phyloP scores from a whole-genome alignment of 2,113 vertebrate genomes.

The Hemiprocne comata region DNA sequence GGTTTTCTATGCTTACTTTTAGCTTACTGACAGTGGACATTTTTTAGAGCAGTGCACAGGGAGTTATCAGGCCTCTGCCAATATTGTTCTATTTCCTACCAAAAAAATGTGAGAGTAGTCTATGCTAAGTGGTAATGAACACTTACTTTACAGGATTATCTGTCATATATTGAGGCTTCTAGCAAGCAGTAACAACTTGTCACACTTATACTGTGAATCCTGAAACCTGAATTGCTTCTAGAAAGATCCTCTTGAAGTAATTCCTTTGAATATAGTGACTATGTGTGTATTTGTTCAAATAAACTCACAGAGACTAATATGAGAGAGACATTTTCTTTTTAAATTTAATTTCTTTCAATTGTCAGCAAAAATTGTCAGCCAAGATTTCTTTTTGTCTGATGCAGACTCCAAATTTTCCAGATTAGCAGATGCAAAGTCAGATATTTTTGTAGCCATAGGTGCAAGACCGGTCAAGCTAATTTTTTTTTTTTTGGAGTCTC shows the following conservation, averaged over 20 bases:
- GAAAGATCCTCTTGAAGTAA: not conserved
- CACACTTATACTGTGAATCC: not conserved
- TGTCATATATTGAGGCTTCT: not conserved
- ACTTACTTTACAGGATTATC: not conserved
- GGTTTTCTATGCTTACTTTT: not conserved
- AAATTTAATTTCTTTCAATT: slow-evolving; percentile 17
- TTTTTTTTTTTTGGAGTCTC: slow-evolving; percentile 64
- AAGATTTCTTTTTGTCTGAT: slow-evolving; percentile 11
- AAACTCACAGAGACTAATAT: not conserved
- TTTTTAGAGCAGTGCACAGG: not conserved
- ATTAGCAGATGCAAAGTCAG: slow-evolving; percentile 52
- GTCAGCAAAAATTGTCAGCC: slow-evolving; percentile 17
- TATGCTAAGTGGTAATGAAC: not conserved
- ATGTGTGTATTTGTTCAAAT: not conserved
- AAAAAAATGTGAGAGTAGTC: not conserved
- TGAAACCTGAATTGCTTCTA: not conserved
- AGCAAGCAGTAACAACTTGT: not conserved
- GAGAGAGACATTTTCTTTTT: slow-evolving; percentile 5
- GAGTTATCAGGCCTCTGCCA: not conserved
- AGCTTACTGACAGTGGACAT: not conserved
- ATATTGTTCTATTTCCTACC: not conserved
- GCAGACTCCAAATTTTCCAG: not conserved
- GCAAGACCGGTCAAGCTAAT: slow-evolving; percentile 29
- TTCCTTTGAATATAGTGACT: not conserved
- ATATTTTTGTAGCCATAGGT: slow-evolving; percentile 12